Base-by-base conservation (phyloP, 2,888 invertebrate species). In the Drosophila nigritarsus region DNA sequence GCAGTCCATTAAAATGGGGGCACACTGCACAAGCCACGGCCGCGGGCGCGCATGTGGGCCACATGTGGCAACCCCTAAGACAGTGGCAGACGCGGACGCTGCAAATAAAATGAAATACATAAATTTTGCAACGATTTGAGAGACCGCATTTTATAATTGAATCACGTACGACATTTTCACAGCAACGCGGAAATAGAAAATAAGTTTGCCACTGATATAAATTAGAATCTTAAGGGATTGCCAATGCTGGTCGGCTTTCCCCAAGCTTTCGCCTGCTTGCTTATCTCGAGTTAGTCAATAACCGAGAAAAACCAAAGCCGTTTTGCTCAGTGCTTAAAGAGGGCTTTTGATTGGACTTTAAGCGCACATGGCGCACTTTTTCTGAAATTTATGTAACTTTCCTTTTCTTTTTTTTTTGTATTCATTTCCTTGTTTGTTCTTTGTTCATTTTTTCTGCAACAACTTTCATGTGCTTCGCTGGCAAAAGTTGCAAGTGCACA, bases 121-220 rank as follows among this genome's bases (percentile, higher is more conserved):
- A 92, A 91, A 91, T 92, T 91, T 92, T 91, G 85, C 90, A 92
- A 91, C 91, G 90, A 91, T 91, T 91, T 91, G 85, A 91, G 91
- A 83, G 91, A 90, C 91, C 92, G 89, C 91, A 92, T 89, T 92
- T 92, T 92, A 92, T 92, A 92, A 92, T 92, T 92, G 92, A 92
- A 92, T 92, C 92, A 92, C 92, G 92, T 92, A 92, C 91, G 90
- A 91, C 89, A 89, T 87, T 92, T 90, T 91, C 83, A 68, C 74
- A 82, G 78, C 68, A 72, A 63, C 82, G 80, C 80, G 85, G 85
- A 86, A 86, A 85, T 86, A 82, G 87, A 86, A 87, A 86, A 86
- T 87, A 88, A 87, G 87, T 87, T 88, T 86, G 68, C 78, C 80
- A 77, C 85, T 83, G 89, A 85, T 87, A 89, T 89, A 88, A 88